Evolutionary conservation across 2,888 invertebrate species (phyloP), one percentile per base, ranked within the genome.

Genomic region (Pelosia muscerda): DNA sequence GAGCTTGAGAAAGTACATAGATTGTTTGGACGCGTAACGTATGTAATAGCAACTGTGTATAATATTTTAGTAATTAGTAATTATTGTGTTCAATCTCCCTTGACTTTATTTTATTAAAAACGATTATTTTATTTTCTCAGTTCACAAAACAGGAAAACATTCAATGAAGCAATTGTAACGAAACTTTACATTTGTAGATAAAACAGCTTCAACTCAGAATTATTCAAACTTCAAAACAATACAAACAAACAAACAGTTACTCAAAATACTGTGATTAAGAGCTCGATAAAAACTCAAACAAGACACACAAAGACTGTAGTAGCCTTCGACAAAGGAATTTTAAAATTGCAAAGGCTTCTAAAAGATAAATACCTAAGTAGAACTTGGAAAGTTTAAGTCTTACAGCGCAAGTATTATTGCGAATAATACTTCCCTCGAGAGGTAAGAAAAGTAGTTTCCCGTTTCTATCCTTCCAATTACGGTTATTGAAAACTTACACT

Each of bases 301-400:
- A 61, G 49, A 49, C 49, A 49, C 56, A 38, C 55, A 38, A 23
- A 59, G 53, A 38, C 42, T 26, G 55, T 5, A 59, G 55, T 5
- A 59, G 15, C 2, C 53, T 66, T 62, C 28, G 34, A 60, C 64
- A 56, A 63, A 61, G 69, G 68, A 58, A 67, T 73, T 69, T 71
- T 71, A 69, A 68, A 75, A 73, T 75, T 75, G 67, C 67, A 62
- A 67, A 65, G 59, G 49, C 61, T 69, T 53, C 54, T 31, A 61
- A 38, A 67, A 75, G 76, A 73, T 71, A 77, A 72, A 76, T 74
- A 73, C 63, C 63, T 63, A 65, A 69, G 38, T 67, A 72, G 54
- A 75, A 79, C 67, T 78, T 75, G 58, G 61, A 67, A 71, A 65
- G n/a, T 60, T 65, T 53, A n/a, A 31, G 28, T 34, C n/a, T 28